A percentile compares a stretch with the other conserved stretches of the same genome.
These are phyloP conservation scores for Palythoa heliodiscus DNA, from an alignment of 92 coral and sea anemone species.

Conservation along the genomic window DNA sequence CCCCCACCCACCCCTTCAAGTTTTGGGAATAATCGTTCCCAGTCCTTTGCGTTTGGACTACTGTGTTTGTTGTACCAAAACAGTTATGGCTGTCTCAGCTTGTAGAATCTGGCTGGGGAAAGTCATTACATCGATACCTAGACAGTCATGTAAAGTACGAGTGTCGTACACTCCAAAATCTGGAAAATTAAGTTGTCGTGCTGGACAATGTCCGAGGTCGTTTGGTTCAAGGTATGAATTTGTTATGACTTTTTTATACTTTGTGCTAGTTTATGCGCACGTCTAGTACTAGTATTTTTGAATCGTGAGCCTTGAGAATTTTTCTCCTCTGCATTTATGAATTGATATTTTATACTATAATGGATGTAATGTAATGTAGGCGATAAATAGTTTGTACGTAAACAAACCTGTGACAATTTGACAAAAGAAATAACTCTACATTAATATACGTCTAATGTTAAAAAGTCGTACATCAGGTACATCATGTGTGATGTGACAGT, in stretches of 20 bases:
- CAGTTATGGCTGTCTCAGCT: constrained; percentile 13
- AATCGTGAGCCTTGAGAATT: too few relatives aligned
- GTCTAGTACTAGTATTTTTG: not conserved
- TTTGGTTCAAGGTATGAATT: constrained; percentile 1
- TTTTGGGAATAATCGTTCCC: not conserved
- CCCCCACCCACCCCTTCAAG: too few relatives aligned
- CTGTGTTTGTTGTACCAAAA: not conserved
- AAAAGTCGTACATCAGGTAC: too few relatives aligned
- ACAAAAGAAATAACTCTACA: too few relatives aligned
- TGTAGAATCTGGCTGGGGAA: not conserved
- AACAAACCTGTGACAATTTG: too few relatives aligned
- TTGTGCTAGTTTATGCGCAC: not conserved
- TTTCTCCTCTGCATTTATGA: not conserved
- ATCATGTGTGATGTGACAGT: too few relatives aligned
- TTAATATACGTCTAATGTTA: too few relatives aligned
- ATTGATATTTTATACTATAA: too few relatives aligned
- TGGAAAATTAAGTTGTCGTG: not conserved
- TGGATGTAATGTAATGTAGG: too few relatives aligned
- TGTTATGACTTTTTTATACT: too few relatives aligned
- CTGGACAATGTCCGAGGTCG: not conserved
- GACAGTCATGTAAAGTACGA: constrained; percentile 2
- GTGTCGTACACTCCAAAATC: not conserved
- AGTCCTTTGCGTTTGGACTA: not conserved
- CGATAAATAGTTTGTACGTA: too few relatives aligned
- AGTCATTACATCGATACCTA: not conserved